Evolutionary conservation across 53 echinoderm and acorn worm genomes (phyloP).

Genomic region (Echinometra lucunter): DNA sequence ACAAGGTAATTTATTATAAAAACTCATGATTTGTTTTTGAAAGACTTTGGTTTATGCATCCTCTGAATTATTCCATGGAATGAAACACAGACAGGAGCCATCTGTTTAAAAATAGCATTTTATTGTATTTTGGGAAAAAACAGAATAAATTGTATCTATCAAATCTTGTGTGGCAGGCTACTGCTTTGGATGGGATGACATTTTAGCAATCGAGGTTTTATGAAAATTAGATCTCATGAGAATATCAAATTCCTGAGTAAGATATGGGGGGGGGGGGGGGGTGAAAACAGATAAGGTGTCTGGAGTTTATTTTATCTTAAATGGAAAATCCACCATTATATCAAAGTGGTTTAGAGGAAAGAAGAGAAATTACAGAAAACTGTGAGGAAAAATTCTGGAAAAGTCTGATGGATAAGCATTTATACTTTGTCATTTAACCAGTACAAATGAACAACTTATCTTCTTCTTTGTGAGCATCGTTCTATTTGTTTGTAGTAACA

Average conservation of each 20-base stretch:
- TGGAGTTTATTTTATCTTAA: background rate
- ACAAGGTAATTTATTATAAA: no score
- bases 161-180: background rate
- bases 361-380: background rate
- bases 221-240: background rate
- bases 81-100: no score
- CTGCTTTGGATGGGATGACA: constrained; percentile 7
- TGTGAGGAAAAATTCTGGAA: background rate
- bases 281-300: background rate
- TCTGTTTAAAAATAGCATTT: no score
- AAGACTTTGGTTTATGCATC: no score
- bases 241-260: background rate
- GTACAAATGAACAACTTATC: background rate
- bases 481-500: background rate
- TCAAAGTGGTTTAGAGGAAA: background rate
- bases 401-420: background rate
- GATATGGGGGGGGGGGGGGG: background rate
- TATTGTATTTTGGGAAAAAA: no score
- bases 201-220: background rate
- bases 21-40: no score
- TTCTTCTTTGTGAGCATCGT: background rate
- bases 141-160: no score
- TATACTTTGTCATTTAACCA: no score
- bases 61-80: no score
- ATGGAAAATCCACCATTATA: background rate